These are phyloP conservation scores for Phyllopteryx taeniolatus DNA, from an alignment of 2,113 vertebrate genomes.

Conservation along the genomic window DNA sequence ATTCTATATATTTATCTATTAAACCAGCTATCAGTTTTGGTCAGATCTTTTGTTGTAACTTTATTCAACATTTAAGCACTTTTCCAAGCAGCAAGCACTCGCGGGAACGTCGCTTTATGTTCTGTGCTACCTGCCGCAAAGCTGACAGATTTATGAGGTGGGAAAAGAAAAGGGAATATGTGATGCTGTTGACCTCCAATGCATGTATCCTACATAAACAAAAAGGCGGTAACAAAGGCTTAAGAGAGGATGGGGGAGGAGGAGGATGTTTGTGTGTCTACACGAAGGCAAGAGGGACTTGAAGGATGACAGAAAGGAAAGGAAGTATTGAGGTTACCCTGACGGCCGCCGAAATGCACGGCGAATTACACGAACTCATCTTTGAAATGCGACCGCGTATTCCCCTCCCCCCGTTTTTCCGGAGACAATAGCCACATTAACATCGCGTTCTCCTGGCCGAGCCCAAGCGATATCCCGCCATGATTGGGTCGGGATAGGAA, in stretches of 20 bases:
- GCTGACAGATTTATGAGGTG: slow-evolving; percentile 24
- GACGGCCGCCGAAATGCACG: slow-evolving; percentile 54
- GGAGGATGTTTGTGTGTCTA: slow-evolving; percentile 32
- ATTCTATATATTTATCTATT: not conserved
- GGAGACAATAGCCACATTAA: slow-evolving; percentile 77
- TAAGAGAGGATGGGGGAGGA: slow-evolving; percentile 29
- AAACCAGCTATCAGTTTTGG: not conserved
- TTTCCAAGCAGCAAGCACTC: not conserved
- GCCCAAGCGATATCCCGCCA: slow-evolving; percentile 76
- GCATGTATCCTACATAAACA: slow-evolving; percentile 26
- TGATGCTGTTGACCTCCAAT: slow-evolving; percentile 48
- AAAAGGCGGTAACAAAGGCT: slow-evolving; percentile 49
- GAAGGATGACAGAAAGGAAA: slow-evolving; percentile 50
- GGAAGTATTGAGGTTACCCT: slow-evolving; percentile 70
- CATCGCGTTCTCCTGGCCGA: slow-evolving; percentile 70
- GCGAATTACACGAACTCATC: slow-evolving; percentile 74
- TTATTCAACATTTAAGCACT: not conserved
- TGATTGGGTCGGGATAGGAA: slow-evolving; percentile 71
- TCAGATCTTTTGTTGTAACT: not conserved
- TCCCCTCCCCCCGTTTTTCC: slow-evolving; percentile 22
- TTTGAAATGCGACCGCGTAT: slow-evolving; percentile 71
- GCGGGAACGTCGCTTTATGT: slow-evolving; percentile 25
- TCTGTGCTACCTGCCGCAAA: slow-evolving; percentile 45
- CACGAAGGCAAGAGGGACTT: slow-evolving; percentile 42
- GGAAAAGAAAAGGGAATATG: slow-evolving; percentile 13